Evolutionary conservation across 2,797 vertebrate species (phyloP).

Genomic region (Protonibea diacanthus): DNA sequence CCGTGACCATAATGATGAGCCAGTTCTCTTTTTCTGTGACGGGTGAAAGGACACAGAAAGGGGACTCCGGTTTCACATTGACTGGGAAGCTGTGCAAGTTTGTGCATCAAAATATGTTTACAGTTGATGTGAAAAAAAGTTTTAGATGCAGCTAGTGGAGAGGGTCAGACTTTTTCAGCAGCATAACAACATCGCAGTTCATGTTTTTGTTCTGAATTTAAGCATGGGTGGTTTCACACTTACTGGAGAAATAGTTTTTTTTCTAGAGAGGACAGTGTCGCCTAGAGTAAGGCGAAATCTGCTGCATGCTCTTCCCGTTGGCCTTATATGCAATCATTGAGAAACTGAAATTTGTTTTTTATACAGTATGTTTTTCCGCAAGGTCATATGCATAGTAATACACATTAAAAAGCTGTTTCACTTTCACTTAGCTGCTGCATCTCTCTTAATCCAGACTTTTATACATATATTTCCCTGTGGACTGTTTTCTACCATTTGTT

Average conservation of each 20-base stretch:
- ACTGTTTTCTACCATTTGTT: not conserved
- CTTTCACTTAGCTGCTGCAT: not conserved
- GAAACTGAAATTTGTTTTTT: not conserved
- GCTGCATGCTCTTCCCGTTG: not conserved
- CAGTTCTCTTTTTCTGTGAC: not conserved
- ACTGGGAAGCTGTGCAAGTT: not conserved
- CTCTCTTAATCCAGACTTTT: not conserved
- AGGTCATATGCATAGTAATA: not conserved
- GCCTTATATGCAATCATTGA: not conserved
- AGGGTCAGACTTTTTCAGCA: not conserved
- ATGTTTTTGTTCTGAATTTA: not conserved
- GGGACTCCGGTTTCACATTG: not conserved
- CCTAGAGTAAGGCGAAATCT: not conserved
- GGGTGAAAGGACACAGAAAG: not conserved
- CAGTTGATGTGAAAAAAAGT: not conserved
- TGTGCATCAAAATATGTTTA: not conserved
- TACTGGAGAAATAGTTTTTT: not conserved
- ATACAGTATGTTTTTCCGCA: not conserved
- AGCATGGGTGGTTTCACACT: not conserved
- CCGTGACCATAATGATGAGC: not conserved
- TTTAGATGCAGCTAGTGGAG: constrained; percentile 17
- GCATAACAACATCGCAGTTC: not conserved
- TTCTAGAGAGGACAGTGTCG: not conserved
- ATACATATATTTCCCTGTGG: not conserved
- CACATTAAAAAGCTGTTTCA: not conserved